These are phyloP conservation scores for Podargus strigoides DNA, from an alignment of 2,797 vertebrate species.

Conservation along the genomic window DNA sequence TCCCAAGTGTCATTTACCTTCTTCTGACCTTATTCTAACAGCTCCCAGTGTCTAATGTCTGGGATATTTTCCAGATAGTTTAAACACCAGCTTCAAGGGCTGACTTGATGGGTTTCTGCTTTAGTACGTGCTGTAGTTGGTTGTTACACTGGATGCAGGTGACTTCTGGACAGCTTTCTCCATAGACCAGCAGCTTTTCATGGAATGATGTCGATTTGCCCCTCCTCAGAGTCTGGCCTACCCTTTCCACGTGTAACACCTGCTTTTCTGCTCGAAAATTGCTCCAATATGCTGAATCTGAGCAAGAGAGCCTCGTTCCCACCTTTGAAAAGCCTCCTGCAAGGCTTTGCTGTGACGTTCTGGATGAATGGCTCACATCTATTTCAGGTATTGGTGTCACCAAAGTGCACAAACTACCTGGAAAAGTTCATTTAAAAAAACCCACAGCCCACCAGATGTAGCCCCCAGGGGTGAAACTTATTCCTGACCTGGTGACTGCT, in stretches of 20 bases:
- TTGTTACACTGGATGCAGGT: background rate
- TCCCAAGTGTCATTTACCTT: background rate
- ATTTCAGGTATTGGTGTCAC: background rate
- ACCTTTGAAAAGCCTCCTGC: background rate
- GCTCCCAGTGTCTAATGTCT: background rate
- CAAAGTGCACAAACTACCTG: background rate
- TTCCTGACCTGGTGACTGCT: background rate
- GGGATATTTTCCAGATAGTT: conserved; percentile 5
- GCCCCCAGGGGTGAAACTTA: background rate
- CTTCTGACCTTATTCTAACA: background rate
- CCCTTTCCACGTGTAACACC: background rate
- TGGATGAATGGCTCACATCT: background rate
- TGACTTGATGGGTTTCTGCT: background rate
- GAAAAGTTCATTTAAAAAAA: background rate
- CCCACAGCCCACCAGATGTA: background rate
- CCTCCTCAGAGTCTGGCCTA: background rate
- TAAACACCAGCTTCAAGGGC: background rate
- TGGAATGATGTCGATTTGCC: fast-evolving
- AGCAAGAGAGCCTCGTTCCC: background rate
- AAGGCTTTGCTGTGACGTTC: background rate
- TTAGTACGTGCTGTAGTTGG: background rate
- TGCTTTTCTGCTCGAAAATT: background rate
- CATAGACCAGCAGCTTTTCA: background rate
- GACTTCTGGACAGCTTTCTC: background rate
- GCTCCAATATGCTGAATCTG: background rate